Evolutionary conservation across 37 sponge, comb jelly and placozoan genomes (phyloP), one percentile per base, ranked within the genome.

Genomic region (Spongilla lacustris): DNA sequence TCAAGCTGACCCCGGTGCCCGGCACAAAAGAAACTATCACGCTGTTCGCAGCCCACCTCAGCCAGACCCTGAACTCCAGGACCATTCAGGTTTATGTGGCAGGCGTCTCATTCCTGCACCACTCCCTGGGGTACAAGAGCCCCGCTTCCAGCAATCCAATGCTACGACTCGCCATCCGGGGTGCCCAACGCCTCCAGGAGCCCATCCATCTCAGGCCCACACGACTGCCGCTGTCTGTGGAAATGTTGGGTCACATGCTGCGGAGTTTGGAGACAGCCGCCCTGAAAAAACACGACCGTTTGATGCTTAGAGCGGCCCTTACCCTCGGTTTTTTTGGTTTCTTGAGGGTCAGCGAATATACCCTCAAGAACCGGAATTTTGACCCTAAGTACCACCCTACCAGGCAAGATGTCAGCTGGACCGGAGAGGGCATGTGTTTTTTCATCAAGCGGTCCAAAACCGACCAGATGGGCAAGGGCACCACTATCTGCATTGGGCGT

Each of bases 261-360:
- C n/a, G n/a, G n/a, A n/a, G n/a, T n/a, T n/a, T n/a, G n/a, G n/a
- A n/a, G n/a, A n/a, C n/a, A n/a, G n/a, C n/a, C n/a, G n/a, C n/a
- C 17, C 82, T 77, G 28, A 24, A 28, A 24, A 46, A 46, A 46
- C 81, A 80, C 4, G 81, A 80, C 33, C 68, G 38, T 23, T 36
- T 31, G 32, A 78, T 78, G 79, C 79, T 78, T 8, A n/a, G n/a
- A n/a, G n/a, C n/a, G n/a, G n/a, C n/a, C n/a, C 34, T 66, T 37
- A 83, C 73, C 22, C 26, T 83, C 2, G 83, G 73, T 58, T 83
- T 83, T 50, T 36, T 36, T n/a, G 83, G 74, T 14, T 83, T 83
- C 83, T 49, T 83, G 19, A 24, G 73, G 29, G 83, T 46, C 27
- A 83, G 83, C 50, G 73, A 84, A 31, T 74, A 48, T 32, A 84